Percentiles rank a stretch among this genome's conserved stretches.
Evolutionary conservation across 2,113 vertebrate genomes (phyloP).

Genomic region (Percopsis transmontana): DNA sequence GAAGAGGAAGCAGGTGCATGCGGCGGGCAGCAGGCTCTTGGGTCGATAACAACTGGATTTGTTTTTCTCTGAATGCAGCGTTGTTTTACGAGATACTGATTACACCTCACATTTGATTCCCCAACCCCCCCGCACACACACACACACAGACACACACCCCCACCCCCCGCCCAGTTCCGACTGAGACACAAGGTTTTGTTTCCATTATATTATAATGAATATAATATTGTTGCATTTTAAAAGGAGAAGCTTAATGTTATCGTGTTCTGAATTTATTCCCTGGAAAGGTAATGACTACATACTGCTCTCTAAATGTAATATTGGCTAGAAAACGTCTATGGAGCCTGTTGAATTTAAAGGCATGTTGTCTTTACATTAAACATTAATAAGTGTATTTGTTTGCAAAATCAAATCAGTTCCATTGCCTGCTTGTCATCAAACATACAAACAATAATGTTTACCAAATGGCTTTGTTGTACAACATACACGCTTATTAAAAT

Average conservation of each 20-base stretch:
- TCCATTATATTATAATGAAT: too few relatives aligned
- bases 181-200: not conserved
- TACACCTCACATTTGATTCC: slow-evolving; percentile 59
- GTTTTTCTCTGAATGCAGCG: slow-evolving; percentile 60
- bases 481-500: slow-evolving; percentile 76
- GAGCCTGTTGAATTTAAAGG: slow-evolving; percentile 5
- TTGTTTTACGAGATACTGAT: slow-evolving; percentile 64
- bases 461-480: slow-evolving; percentile 75
- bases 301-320: not conserved
- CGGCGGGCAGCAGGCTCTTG: slow-evolving; percentile 27
- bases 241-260: slow-evolving; percentile 17
- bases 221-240: not conserved
- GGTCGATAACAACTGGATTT: slow-evolving; percentile 67
- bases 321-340: not conserved
- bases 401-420: slow-evolving; percentile 49
- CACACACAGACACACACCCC: not conserved
- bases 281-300: not conserved
- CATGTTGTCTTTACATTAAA: slow-evolving; percentile 25
- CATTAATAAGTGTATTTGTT: slow-evolving; percentile 21
- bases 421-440: slow-evolving; percentile 62
- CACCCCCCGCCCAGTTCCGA: not conserved
- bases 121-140: too few relatives aligned
- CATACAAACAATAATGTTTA: slow-evolving; percentile 77
- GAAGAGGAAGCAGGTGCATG: too few relatives aligned
- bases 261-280: slow-evolving; percentile 8